Conservation (phyloP, 2,797 vertebrate species). For the Cirrhinus mrigala region DNA sequence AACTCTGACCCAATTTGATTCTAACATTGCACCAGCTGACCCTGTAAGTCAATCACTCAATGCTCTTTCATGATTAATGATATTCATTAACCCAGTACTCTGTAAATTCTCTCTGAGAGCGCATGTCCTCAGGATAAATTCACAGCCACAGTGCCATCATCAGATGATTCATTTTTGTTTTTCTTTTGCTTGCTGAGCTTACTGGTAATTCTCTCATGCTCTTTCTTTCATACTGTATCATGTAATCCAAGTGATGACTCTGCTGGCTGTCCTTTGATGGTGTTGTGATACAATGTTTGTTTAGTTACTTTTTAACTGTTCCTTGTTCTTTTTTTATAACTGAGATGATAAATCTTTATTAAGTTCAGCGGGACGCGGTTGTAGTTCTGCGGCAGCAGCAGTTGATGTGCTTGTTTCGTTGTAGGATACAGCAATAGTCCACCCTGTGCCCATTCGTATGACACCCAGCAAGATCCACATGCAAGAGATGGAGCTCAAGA, state of each 20-base stretch:
- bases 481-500: conserved; percentile 99
- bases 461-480: conserved; percentile 99
- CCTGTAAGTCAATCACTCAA: conserved; percentile 99
- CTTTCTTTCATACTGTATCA: conserved; percentile 41
- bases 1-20: conserved; percentile 99
- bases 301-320: conserved; percentile 7
- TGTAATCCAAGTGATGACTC: conserved; percentile 22
- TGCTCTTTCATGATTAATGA: conserved; percentile 96
- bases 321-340: background rate
- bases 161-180: conserved; percentile 22
- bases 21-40: conserved; percentile 99
- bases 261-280: conserved; percentile 24
- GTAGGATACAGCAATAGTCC: conserved; percentile 98
- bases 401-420: conserved; percentile 53
- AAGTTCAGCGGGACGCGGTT: background rate
- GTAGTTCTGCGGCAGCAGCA: background rate
- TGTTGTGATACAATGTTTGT: conserved; percentile 9
- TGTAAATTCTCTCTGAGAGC: conserved; percentile 70
- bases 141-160: conserved; percentile 40
- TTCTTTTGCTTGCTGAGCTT: conserved; percentile 60
- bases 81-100: conserved; percentile 89
- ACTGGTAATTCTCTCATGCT: conserved; percentile 49
- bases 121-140: conserved; percentile 59
- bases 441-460: conserved; percentile 98
- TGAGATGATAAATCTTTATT: background rate